A percentile compares a stretch with the other conserved stretches of the same genome.
phyloP scores from a whole-genome alignment of 2,888 invertebrate species.

The Coremacera marginata region DNA sequence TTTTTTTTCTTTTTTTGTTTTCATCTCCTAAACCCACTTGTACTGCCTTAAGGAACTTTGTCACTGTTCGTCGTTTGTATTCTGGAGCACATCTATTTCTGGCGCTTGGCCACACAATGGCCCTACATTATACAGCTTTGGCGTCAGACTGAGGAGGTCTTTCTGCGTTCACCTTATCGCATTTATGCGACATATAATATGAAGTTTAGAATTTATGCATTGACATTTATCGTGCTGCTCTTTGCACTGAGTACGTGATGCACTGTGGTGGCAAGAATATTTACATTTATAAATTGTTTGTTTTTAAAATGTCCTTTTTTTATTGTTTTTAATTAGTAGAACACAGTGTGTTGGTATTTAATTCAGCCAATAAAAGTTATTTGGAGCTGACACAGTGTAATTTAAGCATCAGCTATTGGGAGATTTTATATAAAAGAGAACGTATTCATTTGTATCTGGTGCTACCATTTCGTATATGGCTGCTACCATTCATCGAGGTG shows the following conservation, averaged over 20 bases:
- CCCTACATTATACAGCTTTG: constrained; percentile 60
- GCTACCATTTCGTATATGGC: constrained; percentile 55
- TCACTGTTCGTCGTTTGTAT: constrained; percentile 60
- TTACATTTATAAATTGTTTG: not conserved
- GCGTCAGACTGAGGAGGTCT: constrained; percentile 63
- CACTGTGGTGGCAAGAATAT: not conserved
- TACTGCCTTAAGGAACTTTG: constrained; percentile 49
- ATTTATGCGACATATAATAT: constrained; percentile 59
- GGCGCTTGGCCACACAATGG: constrained; percentile 66
- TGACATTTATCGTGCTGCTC: constrained; percentile 55
- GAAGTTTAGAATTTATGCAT: constrained; percentile 56
- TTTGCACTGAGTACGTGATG: constrained; percentile 56
- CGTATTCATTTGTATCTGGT: constrained; percentile 58
- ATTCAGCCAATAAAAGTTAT: constrained; percentile 57
- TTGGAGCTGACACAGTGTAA: constrained; percentile 60
- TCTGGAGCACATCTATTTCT: constrained; percentile 61
- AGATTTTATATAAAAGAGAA: constrained; percentile 61
- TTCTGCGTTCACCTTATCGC: constrained; percentile 62
- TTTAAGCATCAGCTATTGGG: constrained; percentile 57
- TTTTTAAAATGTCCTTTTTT: not conserved
- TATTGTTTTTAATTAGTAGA: constrained; percentile 54
- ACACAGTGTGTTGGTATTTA: constrained; percentile 57
- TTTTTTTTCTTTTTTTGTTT: not conserved
- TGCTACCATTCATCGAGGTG: constrained; percentile 63
- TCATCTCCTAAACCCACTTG: not conserved